A percentile compares a stretch with the other conserved stretches of the same genome.
phyloP scores from a whole-genome alignment of 1,140 invertebrate species.

The Diprion similis region DNA sequence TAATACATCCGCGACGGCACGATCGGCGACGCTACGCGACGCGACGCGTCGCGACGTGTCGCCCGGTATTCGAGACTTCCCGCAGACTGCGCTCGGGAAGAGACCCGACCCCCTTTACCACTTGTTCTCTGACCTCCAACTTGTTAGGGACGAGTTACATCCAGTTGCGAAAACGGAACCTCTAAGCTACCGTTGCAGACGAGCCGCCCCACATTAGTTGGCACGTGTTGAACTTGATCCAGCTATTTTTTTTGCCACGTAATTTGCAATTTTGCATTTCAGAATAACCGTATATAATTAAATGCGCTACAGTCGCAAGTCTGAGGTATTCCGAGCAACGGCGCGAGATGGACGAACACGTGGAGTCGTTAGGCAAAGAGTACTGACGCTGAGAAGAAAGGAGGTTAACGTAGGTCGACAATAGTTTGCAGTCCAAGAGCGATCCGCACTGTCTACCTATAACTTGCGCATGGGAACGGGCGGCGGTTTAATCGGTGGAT shows the following conservation, averaged over 20 bases:
- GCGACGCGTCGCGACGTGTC: too few relatives aligned
- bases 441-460: not conserved
- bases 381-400: not conserved
- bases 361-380: too few relatives aligned
- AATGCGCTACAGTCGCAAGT: too few relatives aligned
- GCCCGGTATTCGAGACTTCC: too few relatives aligned
- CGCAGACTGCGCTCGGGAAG: not conserved
- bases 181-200: not conserved
- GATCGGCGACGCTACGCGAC: not conserved
- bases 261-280: too few relatives aligned
- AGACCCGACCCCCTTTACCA: not conserved
- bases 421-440: not conserved
- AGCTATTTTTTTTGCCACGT: too few relatives aligned
- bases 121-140: not conserved
- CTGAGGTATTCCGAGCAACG: too few relatives aligned
- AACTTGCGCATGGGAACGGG: slow-evolving; percentile 38
- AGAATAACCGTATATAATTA: too few relatives aligned
- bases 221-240: too few relatives aligned
- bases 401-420: not conserved
- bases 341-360: too few relatives aligned
- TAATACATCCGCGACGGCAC: not conserved
- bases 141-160: not conserved
- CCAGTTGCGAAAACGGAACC: not conserved
- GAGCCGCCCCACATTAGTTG: too few relatives aligned
- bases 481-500: slow-evolving; percentile 56